phyloP scores from a whole-genome alignment of 2,113 vertebrate genomes.

The Pycnonotus jocosus region DNA sequence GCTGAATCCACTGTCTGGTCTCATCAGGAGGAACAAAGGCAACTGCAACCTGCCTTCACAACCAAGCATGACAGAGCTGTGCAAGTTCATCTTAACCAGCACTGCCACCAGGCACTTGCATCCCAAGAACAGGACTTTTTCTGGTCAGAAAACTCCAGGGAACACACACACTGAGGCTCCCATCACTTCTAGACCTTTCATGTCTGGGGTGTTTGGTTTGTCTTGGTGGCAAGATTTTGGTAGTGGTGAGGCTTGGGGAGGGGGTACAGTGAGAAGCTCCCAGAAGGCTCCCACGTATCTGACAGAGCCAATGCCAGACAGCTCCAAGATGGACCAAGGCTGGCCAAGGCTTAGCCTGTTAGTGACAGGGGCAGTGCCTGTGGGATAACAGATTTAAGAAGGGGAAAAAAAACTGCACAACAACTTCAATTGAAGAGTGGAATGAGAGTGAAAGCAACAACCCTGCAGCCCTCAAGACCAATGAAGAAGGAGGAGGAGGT shows the following conservation, averaged over 20 bases:
- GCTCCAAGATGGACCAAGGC: neutral
- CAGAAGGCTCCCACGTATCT: neutral
- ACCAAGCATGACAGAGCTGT: rapidly evolving
- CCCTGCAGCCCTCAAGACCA: neutral
- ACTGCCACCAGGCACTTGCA: neutral
- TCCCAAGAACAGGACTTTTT: neutral
- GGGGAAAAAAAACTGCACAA: neutral
- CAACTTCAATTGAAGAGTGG: neutral
- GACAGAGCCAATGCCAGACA: neutral
- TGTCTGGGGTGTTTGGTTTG: neutral
- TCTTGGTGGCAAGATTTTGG: neutral
- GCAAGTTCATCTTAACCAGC: neutral
- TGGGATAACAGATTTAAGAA: neutral
- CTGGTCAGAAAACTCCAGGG: neutral
- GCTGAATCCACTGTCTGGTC: no score
- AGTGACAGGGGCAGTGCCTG: neutral
- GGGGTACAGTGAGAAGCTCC: neutral
- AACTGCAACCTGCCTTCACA: neutral
- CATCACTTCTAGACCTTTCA: neutral
- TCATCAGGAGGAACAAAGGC: rapidly evolving
- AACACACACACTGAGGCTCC: no score
- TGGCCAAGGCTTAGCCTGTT: neutral
- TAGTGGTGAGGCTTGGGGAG: neutral
- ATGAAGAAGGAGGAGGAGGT: neutral
- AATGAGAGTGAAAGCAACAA: neutral